Percentiles rank a stretch among this genome's conserved stretches.
Evolutionary conservation across 2,113 vertebrate genomes (phyloP).

Genomic region (Macroglossus sobrinus): DNA sequence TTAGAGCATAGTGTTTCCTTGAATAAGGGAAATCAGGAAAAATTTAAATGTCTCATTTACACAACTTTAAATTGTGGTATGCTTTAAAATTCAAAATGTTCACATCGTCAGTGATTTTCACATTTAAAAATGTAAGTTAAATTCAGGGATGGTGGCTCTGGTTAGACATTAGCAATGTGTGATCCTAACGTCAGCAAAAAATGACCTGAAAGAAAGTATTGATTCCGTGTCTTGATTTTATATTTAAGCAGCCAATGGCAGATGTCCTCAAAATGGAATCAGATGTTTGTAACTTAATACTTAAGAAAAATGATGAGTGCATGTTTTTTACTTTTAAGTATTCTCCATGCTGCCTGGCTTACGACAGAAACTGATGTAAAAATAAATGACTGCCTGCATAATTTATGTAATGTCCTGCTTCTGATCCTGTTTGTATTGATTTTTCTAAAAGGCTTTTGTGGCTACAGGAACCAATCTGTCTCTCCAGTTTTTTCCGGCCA

Average conservation of each 20-base stretch:
- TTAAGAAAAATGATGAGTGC: constrained; percentile 96
- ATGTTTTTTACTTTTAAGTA: constrained; percentile 88
- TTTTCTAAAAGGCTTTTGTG: constrained; percentile 99
- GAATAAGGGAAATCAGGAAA: constrained; percentile 11
- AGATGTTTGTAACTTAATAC: constrained; percentile 98
- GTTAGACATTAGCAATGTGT: constrained; percentile 72
- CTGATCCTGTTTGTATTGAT: constrained; percentile 99
- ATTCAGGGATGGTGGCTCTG: constrained; percentile 57
- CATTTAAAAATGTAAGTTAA: constrained; percentile 61
- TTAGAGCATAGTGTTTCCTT: constrained; percentile 35
- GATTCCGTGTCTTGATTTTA: constrained; percentile 85
- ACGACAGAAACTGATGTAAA: constrained; percentile 89
- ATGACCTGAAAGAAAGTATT: constrained; percentile 85
- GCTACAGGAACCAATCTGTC: constrained; percentile 99
- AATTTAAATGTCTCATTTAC: constrained; percentile 46
- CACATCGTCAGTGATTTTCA: constrained; percentile 50
- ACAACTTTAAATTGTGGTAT: constrained; percentile 44
- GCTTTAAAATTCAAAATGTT: constrained; percentile 45
- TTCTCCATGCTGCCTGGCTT: constrained; percentile 85
- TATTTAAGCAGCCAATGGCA: constrained; percentile 86
- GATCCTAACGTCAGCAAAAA: constrained; percentile 85
- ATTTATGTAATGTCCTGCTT: constrained; percentile 94
- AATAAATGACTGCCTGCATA: constrained; percentile 97
- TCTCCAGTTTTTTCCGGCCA: constrained; percentile 99
- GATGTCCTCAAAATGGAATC: constrained; percentile 95